Conservation (phyloP, 2,113 vertebrate genomes). For the Nannobrachium achirus region DNA sequence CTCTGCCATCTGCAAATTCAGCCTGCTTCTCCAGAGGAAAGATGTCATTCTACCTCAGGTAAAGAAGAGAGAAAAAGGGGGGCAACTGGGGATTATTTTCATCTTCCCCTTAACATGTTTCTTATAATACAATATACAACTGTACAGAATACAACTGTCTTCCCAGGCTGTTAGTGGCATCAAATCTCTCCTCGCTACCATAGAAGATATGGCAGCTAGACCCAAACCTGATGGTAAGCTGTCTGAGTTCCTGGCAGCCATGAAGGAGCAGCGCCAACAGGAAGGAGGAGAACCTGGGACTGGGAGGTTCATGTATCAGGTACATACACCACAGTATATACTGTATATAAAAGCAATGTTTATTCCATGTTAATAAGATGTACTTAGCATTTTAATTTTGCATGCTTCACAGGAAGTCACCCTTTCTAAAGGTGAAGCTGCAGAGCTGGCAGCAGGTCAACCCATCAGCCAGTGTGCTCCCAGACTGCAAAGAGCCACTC, state of each 20-base stretch:
- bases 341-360: not conserved
- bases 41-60: no score
- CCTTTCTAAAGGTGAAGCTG: no score
- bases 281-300: no score
- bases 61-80: not conserved
- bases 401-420: no score
- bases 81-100: not conserved
- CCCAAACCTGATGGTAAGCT: constrained; percentile 12
- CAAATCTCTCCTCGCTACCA: constrained; percentile 1
- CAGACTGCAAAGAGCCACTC: no score
- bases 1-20: constrained; percentile 1
- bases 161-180: constrained; percentile 8
- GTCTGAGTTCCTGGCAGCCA: constrained; percentile 7
- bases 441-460: no score
- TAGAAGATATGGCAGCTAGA: constrained; percentile 5
- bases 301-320: constrained; percentile 4
- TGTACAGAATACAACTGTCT: no score
- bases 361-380: no score
- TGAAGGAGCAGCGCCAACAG: constrained; percentile 9
- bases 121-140: no score
- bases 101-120: not conserved
- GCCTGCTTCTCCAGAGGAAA: constrained; percentile 13
- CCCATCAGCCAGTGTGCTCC: no score
- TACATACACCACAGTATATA: constrained; percentile 8
- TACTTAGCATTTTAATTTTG: no score